Evolutionary conservation across 2,113 vertebrate genomes (phyloP).

Genomic region (Puma concolor): DNA sequence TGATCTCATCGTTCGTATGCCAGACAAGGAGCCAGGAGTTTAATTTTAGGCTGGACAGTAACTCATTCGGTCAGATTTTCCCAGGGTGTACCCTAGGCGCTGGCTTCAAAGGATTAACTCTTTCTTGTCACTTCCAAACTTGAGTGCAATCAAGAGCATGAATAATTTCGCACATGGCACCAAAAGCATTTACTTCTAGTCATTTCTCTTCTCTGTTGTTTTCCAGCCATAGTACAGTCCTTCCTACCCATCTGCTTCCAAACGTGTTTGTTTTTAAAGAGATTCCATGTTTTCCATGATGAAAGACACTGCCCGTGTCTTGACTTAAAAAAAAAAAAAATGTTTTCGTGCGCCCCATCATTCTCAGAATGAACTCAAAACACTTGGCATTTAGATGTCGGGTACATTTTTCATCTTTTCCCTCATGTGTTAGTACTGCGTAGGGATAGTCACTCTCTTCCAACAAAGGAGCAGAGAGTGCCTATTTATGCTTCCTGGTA

Average conservation of each 20-base stretch:
- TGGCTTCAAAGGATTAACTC: neutral
- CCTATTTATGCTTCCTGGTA: neutral
- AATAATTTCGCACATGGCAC: neutral
- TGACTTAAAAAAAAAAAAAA: neutral
- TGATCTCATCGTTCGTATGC: neutral
- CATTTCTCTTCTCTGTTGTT: neutral
- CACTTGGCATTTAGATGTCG: neutral
- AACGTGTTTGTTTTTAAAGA: slow-evolving; percentile 28
- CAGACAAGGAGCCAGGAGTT: slow-evolving; percentile 29
- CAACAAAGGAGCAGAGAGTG: neutral
- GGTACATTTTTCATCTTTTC: neutral
- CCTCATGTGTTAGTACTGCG: neutral
- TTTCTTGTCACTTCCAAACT: slow-evolving; percentile 29
- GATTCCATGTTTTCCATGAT: neutral
- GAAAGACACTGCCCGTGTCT: neutral
- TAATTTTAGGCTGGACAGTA: neutral
- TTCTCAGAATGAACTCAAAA: neutral
- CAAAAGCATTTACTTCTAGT: neutral
- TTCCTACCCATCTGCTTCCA: neutral
- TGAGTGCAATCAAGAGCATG: neutral
- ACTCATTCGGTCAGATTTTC: slow-evolving; percentile 22
- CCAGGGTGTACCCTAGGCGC: neutral
- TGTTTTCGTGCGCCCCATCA: neutral
- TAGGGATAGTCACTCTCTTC: neutral
- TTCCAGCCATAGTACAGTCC: neutral